Base-by-base conservation (phyloP, 1,140 invertebrate genomes). In the Pantala flavescens region DNA sequence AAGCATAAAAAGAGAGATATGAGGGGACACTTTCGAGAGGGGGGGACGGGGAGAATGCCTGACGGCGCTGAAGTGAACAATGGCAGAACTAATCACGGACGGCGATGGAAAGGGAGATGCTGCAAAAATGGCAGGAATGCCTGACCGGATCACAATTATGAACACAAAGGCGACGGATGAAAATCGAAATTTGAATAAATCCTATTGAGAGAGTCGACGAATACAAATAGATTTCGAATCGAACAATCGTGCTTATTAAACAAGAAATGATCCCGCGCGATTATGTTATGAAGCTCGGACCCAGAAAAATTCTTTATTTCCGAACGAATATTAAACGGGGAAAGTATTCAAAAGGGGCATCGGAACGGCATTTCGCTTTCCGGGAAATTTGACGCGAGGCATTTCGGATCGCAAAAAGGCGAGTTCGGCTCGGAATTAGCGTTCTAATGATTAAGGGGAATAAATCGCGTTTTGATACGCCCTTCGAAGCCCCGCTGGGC, bases 51-150 rank as follows among this genome's bases (percentile, higher is more conserved):
- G 28, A 14, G n/a, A 12, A 63, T 63, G 49, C n/a, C 49, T 63
- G 49, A 63, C 49, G 49, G n/a, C 49, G 49, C 49, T 63, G 49
- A 63, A 63, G 49, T 21, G 49, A 63, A 63, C 49, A 63, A 63
- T 63, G 49, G 49, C 16, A 63, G n/a, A 21, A 63, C 49, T 63
- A 63, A 63, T 63, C 49, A 63, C 49, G 49, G 12, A 21, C 14
- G n/a, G 12, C 1, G 12, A 63, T 36, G 16, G 49, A 63, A 63
- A 63, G 49, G 49, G 16, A 63, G 12, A 7, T 3, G 12, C 14
- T 19, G 49, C 3, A 21, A 63, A 63, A 63, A 63, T 21, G 49
- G n/a, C 49, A 5, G 49, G n/a, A 3, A 63, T 63, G 16, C 49
- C 49, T 63, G 49, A 63, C 49, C 49, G 16, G 49, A 1, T 21